A percentile compares a stretch with the other conserved stretches of the same genome.
These are phyloP conservation scores for Drosophila sordidapex DNA, from an alignment of 2,888 invertebrate genomes.

Conservation along the genomic window DNA sequence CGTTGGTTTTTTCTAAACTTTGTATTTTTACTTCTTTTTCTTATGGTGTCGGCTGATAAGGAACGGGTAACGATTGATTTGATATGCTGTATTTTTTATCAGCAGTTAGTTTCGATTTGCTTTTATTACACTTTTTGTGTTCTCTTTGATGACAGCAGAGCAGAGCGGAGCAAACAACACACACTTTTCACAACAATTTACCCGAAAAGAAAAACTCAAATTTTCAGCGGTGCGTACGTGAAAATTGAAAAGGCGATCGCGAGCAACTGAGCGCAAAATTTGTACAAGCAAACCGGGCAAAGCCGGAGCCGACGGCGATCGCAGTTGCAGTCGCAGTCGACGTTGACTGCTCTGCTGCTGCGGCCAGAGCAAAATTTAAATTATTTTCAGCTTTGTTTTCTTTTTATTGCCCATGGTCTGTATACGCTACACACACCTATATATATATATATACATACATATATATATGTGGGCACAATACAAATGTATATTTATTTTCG, in stretches of 20 bases:
- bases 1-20: constrained; percentile 18
- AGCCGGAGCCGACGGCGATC: constrained; percentile 41
- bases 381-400: constrained; percentile 77
- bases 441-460: background rate
- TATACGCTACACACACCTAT: constrained; percentile 7
- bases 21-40: constrained; percentile 29
- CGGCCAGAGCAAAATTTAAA: constrained; percentile 71
- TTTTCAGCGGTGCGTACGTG: constrained; percentile 64
- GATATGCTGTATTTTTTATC: constrained; percentile 36
- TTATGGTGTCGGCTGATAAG: constrained; percentile 39
- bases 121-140: constrained; percentile 31
- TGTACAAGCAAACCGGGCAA: constrained; percentile 63
- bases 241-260: constrained; percentile 82
- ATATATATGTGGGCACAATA: background rate
- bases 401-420: constrained; percentile 55
- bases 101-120: constrained; percentile 39
- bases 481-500: constrained; percentile 67
- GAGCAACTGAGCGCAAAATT: constrained; percentile 82
- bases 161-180: constrained; percentile 12
- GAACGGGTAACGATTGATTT: constrained; percentile 35
- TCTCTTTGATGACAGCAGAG: constrained; percentile 18
- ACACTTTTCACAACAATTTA: constrained; percentile 31
- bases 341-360: constrained; percentile 36
- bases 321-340: constrained; percentile 13
- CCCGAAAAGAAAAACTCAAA: constrained; percentile 31